phyloP scores from a whole-genome alignment of 2,888 invertebrate species.

The Latrodectus hesperus region DNA sequence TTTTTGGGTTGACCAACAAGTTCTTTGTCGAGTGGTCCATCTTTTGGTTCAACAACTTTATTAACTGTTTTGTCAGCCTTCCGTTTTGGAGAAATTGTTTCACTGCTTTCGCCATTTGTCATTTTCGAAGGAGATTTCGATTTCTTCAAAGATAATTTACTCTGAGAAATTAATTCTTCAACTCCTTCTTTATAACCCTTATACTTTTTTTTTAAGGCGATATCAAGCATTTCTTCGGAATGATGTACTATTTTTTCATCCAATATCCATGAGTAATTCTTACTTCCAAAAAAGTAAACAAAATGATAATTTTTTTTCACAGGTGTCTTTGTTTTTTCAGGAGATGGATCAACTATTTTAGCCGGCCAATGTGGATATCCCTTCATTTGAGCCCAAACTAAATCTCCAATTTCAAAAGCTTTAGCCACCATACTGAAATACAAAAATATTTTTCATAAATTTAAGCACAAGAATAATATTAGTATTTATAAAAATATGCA shows the following conservation, averaged over 20 bases:
- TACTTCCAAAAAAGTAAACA: slow-evolving; percentile 69
- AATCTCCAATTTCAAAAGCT: slow-evolving; percentile 21
- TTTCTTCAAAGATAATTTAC: neutral
- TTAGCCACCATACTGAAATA: slow-evolving; percentile 28
- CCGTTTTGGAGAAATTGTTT: too few species aligned
- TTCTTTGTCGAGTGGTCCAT: too few species aligned
- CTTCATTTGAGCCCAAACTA: slow-evolving; percentile 49
- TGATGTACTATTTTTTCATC: slow-evolving; percentile 88
- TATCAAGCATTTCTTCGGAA: slow-evolving; percentile 84
- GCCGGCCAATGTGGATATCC: slow-evolving; percentile 30
- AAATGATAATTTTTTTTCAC: slow-evolving; percentile 57
- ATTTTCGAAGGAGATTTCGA: neutral
- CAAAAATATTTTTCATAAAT: slow-evolving; percentile 9
- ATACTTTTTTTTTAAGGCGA: slow-evolving; percentile 84
- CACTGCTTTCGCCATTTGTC: neutral
- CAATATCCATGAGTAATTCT: slow-evolving; percentile 86
- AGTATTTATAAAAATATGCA: neutral
- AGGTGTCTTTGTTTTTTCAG: neutral
- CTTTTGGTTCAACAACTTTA: too few species aligned
- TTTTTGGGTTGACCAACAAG: too few species aligned
- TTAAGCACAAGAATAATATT: neutral
- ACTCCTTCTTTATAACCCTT: neutral
- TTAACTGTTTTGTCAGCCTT: too few species aligned
- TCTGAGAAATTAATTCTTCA: neutral
- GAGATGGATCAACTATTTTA: slow-evolving; percentile 19